Evolutionary conservation across 2,888 invertebrate species (phyloP), one percentile per base, ranked within the genome.

Genomic region (Parnassius smintheus): DNA sequence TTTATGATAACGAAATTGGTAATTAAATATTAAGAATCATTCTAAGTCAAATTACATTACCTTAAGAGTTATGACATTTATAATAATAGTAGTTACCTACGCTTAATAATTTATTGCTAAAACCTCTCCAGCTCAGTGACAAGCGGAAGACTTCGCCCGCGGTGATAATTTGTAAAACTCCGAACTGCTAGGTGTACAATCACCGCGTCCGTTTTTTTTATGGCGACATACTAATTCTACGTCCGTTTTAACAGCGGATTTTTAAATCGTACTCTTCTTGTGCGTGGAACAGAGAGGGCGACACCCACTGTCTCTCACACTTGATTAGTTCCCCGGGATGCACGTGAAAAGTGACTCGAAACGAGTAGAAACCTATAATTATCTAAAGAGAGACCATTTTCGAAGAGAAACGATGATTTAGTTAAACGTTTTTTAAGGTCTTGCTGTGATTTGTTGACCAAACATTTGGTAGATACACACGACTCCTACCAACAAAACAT

Each of bases 391-490:
- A 83, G 85, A 81, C 82, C 77, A 76, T 86, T 88, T 89, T 88
- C 76, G 80, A 77, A 81, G 79, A 82, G 85, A 86, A 87, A 85
- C 83, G 82, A 86, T 86, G 86, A 83, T 89, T 89, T 88, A 88
- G 86, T 89, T 86, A 89, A 90, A 86, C 83, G 85, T 82, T 55
- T 89, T 18, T 85, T 82, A 81, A 85, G 79, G 77, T 76, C 79
- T 78, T 78, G 79, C 86, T 86, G 46, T 89, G 90, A 88, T 90
- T 90, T 89, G 90, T 90, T 79, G 82, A 86, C 77, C 82, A 78
- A 82, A 83, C 83, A 81, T 82, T 80, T 42, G 77, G 73, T 66
- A 57, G 70, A 62, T 74, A 80, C 75, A 73, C 69, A 75, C 73
- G 63, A 82, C 22, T 59, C 10, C 18, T 35, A 13, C 13, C n/a